Conservation (phyloP, 2,888 invertebrate species). For the Adela reaumurella region DNA sequence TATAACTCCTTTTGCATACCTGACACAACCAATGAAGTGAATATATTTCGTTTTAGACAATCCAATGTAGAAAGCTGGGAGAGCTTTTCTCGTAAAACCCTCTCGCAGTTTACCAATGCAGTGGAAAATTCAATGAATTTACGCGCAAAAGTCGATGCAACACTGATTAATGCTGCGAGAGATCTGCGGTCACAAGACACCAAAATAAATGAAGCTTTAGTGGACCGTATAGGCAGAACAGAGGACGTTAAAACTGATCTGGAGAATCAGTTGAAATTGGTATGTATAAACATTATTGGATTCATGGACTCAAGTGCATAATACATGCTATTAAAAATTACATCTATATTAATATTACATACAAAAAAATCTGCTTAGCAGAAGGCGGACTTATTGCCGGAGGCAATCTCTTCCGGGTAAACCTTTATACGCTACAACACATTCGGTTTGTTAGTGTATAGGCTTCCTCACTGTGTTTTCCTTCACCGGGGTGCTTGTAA, state of each 20-base stretch:
- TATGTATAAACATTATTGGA: slow-evolving; percentile 26
- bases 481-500: too few species aligned
- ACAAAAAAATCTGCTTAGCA: too few species aligned
- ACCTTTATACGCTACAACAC: too few species aligned
- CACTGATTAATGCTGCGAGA: slow-evolving; percentile 70
- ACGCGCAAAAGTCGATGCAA: slow-evolving; percentile 67
- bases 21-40: too few species aligned
- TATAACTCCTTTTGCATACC: too few species aligned
- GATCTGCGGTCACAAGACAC: slow-evolving; percentile 81
- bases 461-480: too few species aligned
- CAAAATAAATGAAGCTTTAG: slow-evolving; percentile 69
- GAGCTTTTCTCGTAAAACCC: slow-evolving; percentile 69
- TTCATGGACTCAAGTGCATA: too few species aligned
- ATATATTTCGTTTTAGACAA: slow-evolving; percentile 51
- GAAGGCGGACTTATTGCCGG: too few species aligned
- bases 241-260: slow-evolving; percentile 70
- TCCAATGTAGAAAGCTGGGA: slow-evolving; percentile 83
- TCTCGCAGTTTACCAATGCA: slow-evolving; percentile 71
- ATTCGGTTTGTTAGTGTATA: too few species aligned
- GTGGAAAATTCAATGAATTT: slow-evolving; percentile 68
- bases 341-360: too few species aligned
- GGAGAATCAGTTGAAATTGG: slow-evolving; percentile 64
- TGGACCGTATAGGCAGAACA: slow-evolving; percentile 68
- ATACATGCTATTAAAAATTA: too few species aligned
- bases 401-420: too few species aligned